phyloP scores from a whole-genome alignment of 1,140 invertebrate species.

The Ridgeia piscesae region DNA sequence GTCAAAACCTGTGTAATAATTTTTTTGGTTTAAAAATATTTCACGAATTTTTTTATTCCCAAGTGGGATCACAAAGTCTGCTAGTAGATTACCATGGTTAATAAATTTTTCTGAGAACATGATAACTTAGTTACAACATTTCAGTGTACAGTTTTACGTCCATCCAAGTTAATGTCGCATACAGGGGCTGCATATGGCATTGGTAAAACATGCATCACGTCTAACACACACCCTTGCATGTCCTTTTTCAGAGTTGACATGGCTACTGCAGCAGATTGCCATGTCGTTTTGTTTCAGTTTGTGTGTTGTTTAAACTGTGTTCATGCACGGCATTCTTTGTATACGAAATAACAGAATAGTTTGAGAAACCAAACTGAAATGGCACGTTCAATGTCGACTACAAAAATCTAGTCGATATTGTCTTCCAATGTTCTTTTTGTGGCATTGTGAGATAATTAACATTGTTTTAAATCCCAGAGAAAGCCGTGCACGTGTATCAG shows the following conservation, averaged over 20 bases:
- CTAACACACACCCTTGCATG: neutral
- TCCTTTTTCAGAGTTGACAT: neutral
- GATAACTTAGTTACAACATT: neutral
- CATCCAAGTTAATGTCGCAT: neutral
- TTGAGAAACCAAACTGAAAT: neutral
- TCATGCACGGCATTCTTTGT: neutral
- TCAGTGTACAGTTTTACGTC: neutral
- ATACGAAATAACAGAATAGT: neutral
- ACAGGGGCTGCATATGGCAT: neutral
- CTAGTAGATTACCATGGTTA: no score
- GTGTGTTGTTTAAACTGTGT: neutral
- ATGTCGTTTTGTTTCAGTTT: neutral
- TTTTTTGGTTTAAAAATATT: neutral
- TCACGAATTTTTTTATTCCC: neutral
- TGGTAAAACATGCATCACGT: neutral
- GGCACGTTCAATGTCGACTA: neutral
- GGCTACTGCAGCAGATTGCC: neutral
- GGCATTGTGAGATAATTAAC: neutral
- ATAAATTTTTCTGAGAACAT: neutral
- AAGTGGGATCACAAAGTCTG: neutral
- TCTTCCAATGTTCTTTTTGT: no score
- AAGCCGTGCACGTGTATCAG: neutral
- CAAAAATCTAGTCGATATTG: neutral
- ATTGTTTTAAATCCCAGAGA: neutral
- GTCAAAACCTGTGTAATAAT: neutral